Conservation (phyloP, 2,888 invertebrate species). For the Chloromyia formosa region DNA sequence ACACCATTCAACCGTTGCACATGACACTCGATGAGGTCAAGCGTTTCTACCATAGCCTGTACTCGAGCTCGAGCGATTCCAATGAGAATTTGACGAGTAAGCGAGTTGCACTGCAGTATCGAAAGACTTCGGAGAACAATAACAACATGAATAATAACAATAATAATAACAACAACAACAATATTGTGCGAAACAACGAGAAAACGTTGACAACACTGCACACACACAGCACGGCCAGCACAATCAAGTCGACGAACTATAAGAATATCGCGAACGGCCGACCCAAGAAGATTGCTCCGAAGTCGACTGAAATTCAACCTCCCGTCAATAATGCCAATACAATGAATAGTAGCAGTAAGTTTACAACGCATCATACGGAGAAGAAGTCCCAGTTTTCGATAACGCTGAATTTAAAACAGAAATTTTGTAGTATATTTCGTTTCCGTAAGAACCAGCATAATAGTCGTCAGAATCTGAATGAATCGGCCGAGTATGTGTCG, state of each 20-base stretch:
- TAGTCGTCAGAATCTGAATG: conserved; percentile 52
- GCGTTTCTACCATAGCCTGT: conserved; percentile 82
- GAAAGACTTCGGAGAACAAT: conserved; percentile 53
- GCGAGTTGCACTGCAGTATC: conserved; percentile 28
- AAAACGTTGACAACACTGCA: conserved; percentile 9
- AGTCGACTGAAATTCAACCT: conserved; percentile 37
- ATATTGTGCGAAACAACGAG: conserved; percentile 45
- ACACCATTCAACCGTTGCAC: conserved; percentile 78
- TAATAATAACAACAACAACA: conserved; percentile 20
- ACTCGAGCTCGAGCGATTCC: conserved; percentile 79
- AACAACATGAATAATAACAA: conserved; percentile 32
- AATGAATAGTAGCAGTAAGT: conserved; percentile 52
- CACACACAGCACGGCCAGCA: conserved; percentile 29
- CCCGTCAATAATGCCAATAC: conserved; percentile 53
- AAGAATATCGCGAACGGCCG: conserved; percentile 37
- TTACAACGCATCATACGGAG: conserved; percentile 58
- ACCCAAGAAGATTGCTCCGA: conserved; percentile 48
- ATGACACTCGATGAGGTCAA: conserved; percentile 87
- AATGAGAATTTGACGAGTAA: conserved; percentile 61
- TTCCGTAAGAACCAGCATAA: conserved; percentile 67
- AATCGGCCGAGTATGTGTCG: conserved; percentile 53
- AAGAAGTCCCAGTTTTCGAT: conserved; percentile 78
- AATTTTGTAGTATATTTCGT: conserved; percentile 84
- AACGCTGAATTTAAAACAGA: conserved; percentile 79
- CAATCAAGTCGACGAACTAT: conserved; percentile 42